phyloP scores from a whole-genome alignment of 2,797 vertebrate species.

The Sphenopsis melanotis region DNA sequence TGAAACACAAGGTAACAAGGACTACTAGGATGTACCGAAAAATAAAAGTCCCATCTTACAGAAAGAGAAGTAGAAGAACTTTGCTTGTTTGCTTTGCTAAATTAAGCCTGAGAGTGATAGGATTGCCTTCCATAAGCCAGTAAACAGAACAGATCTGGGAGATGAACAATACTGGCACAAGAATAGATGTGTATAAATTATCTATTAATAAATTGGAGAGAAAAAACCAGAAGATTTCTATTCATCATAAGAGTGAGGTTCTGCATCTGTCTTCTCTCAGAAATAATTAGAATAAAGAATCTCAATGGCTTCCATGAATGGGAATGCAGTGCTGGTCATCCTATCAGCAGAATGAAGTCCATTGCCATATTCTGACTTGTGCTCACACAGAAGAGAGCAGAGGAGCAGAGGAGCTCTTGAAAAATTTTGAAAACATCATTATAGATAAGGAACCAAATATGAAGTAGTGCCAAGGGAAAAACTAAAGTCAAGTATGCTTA shows the following conservation, averaged over 20 bases:
- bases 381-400: background rate
- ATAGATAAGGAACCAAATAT: background rate
- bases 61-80: background rate
- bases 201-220: conserved; percentile 14
- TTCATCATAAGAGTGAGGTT: background rate
- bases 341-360: background rate
- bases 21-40: background rate
- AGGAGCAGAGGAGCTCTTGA: background rate
- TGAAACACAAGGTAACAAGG: background rate
- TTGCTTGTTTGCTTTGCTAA: conserved; percentile 29
- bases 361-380: background rate
- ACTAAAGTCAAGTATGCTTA: background rate
- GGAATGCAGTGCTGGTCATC: background rate
- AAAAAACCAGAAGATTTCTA: background rate
- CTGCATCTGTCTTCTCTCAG: background rate
- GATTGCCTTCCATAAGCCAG: conserved; percentile 12
- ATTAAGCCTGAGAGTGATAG: conserved; percentile 10
- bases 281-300: background rate
- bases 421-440: background rate
- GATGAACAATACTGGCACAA: conserved; percentile 38
- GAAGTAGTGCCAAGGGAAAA: background rate
- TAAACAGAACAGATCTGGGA: conserved; percentile 21
- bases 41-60: background rate
- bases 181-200: conserved; percentile 39
- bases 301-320: background rate